Percentiles rank a stretch among this genome's conserved stretches.
phyloP scores from a whole-genome alignment of 2,113 vertebrate species.

The Thamnophis sirtalis region DNA sequence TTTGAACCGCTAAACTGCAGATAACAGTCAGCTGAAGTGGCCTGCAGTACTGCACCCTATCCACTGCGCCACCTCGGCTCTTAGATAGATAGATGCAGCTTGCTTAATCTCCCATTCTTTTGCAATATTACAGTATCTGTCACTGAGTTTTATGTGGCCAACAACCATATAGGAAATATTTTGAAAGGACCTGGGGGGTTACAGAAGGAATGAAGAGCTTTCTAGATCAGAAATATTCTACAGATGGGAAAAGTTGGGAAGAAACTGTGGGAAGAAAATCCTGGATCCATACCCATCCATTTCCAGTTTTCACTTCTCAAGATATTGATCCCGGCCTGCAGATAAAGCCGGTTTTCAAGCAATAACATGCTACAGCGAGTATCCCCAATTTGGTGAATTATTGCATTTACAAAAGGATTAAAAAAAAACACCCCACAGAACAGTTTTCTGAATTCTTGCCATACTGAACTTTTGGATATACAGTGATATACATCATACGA shows the following conservation, averaged over 20 bases:
- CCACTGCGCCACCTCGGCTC: too few relatives aligned
- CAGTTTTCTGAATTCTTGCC: background rate
- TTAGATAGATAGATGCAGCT: too few relatives aligned
- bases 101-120: background rate
- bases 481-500: background rate
- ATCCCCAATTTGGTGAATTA: background rate
- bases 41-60: too few relatives aligned
- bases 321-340: background rate
- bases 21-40: too few relatives aligned
- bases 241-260: background rate
- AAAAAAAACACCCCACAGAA: background rate
- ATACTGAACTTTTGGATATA: background rate
- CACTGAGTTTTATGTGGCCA: background rate
- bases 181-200: too few relatives aligned
- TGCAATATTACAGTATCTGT: background rate
- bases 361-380: background rate
- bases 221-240: background rate
- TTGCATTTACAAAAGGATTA: background rate
- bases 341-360: background rate
- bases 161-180: background rate
- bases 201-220: too few relatives aligned
- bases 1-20: too few relatives aligned
- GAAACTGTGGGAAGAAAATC: background rate
- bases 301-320: background rate
- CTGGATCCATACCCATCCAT: background rate